Percentiles rank a stretch among this genome's conserved stretches.
These are phyloP conservation scores for Podarcis lilfordi DNA, from an alignment of 2,797 vertebrate genomes.

Conservation along the genomic window DNA sequence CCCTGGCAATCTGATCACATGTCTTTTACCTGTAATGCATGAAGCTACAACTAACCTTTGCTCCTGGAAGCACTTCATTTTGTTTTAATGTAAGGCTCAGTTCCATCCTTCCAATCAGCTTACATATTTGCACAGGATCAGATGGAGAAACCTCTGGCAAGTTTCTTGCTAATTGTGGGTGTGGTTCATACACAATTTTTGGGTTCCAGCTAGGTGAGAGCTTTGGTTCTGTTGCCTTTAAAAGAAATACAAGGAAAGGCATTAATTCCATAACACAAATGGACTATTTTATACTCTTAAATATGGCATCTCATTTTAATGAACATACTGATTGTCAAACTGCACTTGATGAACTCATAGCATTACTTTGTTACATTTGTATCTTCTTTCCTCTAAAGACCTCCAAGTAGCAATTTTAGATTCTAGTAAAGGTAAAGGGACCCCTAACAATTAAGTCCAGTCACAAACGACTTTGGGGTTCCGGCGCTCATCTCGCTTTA, in stretches of 20 bases:
- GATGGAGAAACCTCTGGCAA: slow-evolving; percentile 87
- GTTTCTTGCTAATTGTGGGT: slow-evolving; percentile 93
- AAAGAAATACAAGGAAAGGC: slow-evolving; percentile 55
- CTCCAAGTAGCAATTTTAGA: not conserved
- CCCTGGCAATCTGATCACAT: not conserved
- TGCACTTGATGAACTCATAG: not conserved
- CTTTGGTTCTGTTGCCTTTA: slow-evolving; percentile 94
- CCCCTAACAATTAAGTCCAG: too few species aligned
- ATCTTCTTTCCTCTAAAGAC: not conserved
- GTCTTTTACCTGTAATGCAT: slow-evolving; percentile 35
- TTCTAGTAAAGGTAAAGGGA: not conserved
- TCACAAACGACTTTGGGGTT: too few species aligned
- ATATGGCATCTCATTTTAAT: not conserved
- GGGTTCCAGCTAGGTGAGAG: slow-evolving; percentile 99
- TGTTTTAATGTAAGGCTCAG: slow-evolving; percentile 94
- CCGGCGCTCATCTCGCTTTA: too few species aligned
- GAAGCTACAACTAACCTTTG: slow-evolving; percentile 86
- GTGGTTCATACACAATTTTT: slow-evolving; percentile 96
- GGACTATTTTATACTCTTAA: not conserved
- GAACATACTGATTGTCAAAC: not conserved
- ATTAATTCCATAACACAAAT: not conserved
- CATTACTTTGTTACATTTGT: not conserved
- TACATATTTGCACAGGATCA: slow-evolving; percentile 92
- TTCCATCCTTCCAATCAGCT: slow-evolving; percentile 88
- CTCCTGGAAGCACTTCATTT: slow-evolving; percentile 94